Evolutionary conservation across 2,888 invertebrate genomes (phyloP).

Genomic region (Drosophila parthenogenetica): DNA sequence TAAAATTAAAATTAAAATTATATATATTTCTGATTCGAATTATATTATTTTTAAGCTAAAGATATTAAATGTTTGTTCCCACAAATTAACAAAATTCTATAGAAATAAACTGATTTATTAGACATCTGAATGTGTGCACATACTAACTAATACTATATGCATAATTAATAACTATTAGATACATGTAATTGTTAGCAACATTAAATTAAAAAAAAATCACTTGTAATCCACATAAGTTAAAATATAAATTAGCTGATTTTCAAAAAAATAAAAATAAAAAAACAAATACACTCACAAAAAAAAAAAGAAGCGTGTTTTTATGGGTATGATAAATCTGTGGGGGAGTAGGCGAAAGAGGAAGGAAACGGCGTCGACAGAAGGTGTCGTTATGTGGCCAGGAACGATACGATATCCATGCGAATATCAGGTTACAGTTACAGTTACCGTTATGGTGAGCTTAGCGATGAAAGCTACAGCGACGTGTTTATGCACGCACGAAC

Average conservation of each 20-base stretch:
- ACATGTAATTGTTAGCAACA: constrained; percentile 59
- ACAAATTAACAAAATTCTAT: constrained; percentile 45
- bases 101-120: constrained; percentile 45
- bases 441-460: constrained; percentile 18
- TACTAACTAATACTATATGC: constrained; percentile 17
- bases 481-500: constrained; percentile 21
- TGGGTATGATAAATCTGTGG: constrained; percentile 60
- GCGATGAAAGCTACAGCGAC: constrained; percentile 14
- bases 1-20: neutral
- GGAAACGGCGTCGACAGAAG: constrained; percentile 55
- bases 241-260: constrained; percentile 59
- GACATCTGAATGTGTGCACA: constrained; percentile 69
- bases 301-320: constrained; percentile 52
- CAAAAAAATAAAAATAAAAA: constrained; percentile 44
- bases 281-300: constrained; percentile 52
- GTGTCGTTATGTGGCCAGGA: constrained; percentile 57
- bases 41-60: constrained; percentile 49
- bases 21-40: constrained; percentile 16
- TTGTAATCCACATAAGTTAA: constrained; percentile 28
- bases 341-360: neutral
- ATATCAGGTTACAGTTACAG: constrained; percentile 42
- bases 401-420: constrained; percentile 33
- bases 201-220: constrained; percentile 30
- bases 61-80: constrained; percentile 55
- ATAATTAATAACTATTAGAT: constrained; percentile 45